A percentile compares a stretch with the other conserved stretches of the same genome.
Conservation (phyloP, 2,113 vertebrate species). For the Paradoxurus hermaphroditus region DNA sequence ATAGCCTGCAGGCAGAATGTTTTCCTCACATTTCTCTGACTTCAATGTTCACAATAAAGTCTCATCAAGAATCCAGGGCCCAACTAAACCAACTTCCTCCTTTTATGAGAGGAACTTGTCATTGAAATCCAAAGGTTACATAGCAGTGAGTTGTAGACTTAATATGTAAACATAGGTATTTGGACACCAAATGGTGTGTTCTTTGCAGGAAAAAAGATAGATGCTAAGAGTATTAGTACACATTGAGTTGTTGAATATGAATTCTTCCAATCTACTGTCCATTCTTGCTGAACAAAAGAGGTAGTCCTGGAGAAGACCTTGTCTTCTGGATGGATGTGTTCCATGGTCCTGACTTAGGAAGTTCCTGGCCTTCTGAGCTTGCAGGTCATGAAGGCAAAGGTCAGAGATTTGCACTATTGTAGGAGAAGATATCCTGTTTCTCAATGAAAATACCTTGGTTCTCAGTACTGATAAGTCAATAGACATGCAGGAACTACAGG, state of each 20-base stretch:
- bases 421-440: not conserved
- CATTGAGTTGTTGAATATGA: not conserved
- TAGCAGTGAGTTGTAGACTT: not conserved
- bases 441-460: not conserved
- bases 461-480: not conserved
- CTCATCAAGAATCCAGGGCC: not conserved
- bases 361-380: not conserved
- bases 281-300: not conserved
- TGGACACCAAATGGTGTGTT: not conserved
- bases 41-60: not conserved
- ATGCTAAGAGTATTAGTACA: not conserved
- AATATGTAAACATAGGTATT: not conserved
- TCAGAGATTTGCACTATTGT: not conserved
- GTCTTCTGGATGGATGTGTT: not conserved
- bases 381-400: not conserved
- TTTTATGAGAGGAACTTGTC: not conserved
- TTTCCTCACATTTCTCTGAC: not conserved
- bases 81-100: not conserved
- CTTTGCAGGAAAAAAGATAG: not conserved
- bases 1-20: not conserved
- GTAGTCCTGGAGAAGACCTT: not conserved
- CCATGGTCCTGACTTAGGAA: not conserved
- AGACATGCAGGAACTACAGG: not conserved
- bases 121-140: not conserved
- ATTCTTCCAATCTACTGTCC: not conserved